Base-by-base conservation (phyloP, 1,140 invertebrate genomes). In the Coelopa frigida region DNA sequence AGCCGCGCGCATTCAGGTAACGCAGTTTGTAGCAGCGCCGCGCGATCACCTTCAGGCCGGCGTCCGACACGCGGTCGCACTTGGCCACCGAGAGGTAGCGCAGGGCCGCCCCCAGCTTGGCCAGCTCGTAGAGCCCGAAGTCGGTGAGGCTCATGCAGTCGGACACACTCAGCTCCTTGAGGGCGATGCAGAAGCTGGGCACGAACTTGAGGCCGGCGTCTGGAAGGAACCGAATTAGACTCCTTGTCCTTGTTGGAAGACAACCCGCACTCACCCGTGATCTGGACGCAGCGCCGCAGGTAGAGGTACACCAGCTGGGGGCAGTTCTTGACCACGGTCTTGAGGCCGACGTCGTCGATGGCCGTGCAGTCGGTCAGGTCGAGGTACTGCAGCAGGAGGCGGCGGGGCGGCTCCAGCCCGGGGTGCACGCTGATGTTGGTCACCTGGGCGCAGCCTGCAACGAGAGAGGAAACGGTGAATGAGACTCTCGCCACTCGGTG, bases 71-170 rank as follows among this genome's bases (percentile, higher is more conserved):
- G 54, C 85, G 82, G 52, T 87, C 85, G 70, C 89, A 92, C 66
- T 91, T 91, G n/a, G 88, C 88, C 18, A 91, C 87, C 3, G 87
- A 90, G 7, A 91, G 77, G 60, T 92, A 92, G 7, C 89, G 75
- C 33, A 92, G 69, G 0, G 84, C 85, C 0, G 86, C 83, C 1
- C 89, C 89, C 10, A 94, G 72, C 60, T 89, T 89, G 2, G 89
- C 88, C 35, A 94, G 63, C 72, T 94, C 90, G 56, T 91, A 87
- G 4, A 94, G 75, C 2, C 90, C 89, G 59, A 91, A 93, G 66
- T 96, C 91, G 0, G 90, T 94, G 22, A 96, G 81, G 49, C 83
- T 84, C 4, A 79, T 74, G 63, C 92, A 96, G 70, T 94, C 91
- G 10, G 89, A 93, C 11, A 94, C 84, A 53, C 88, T 91, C 10